These are phyloP conservation scores for Rhincodon typus DNA, from an alignment of 2,797 vertebrate genomes.

Conservation along the genomic window DNA sequence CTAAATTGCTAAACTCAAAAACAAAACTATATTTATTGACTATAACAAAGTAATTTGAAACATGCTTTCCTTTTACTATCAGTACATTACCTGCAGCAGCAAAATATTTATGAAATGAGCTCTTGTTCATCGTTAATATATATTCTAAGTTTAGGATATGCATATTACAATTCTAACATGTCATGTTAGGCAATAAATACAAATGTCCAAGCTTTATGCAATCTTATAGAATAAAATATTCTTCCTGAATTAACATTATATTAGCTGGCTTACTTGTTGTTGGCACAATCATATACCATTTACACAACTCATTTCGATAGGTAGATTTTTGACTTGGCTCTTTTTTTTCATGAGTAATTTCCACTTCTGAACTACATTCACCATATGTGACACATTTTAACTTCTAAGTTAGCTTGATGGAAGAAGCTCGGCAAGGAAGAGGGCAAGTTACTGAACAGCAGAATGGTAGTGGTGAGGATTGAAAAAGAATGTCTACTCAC, in stretches of 20 bases:
- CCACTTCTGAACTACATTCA: neutral
- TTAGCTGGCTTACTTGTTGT: neutral
- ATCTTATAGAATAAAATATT: neutral
- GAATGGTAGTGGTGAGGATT: neutral
- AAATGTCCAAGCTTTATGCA: neutral
- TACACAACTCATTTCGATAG: neutral
- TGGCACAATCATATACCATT: neutral
- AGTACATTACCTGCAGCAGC: neutral
- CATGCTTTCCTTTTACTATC: neutral
- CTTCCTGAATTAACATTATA: neutral
- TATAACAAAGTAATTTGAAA: neutral
- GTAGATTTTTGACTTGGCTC: neutral
- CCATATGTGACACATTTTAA: neutral
- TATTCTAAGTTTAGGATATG: slow-evolving; percentile 6
- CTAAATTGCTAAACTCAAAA: neutral
- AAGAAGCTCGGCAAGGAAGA: neutral
- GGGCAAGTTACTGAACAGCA: neutral
- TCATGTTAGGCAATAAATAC: slow-evolving; percentile 20
- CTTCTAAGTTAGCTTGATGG: neutral
- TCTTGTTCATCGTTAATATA: slow-evolving; percentile 8
- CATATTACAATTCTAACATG: slow-evolving; percentile 9
- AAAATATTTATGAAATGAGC: slow-evolving; percentile 19
- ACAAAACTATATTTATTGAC: neutral
- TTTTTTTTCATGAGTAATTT: neutral
- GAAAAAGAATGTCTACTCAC: neutral